phyloP scores from a whole-genome alignment of 2,888 invertebrate genomes.

The Capitulum mitella region DNA sequence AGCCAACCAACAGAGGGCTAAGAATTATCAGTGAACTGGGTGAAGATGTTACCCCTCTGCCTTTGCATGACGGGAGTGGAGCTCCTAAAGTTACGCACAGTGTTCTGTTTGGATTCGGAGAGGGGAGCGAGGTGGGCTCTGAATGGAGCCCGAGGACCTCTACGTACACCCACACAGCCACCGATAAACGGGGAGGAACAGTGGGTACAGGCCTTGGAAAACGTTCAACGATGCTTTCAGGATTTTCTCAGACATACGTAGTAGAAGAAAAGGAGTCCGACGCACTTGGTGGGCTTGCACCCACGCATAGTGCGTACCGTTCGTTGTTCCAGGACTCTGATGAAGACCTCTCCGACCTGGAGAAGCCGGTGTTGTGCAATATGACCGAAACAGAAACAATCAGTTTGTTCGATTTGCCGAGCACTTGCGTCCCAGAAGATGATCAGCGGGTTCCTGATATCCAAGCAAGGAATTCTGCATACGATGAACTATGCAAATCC shows the following conservation, averaged over 20 bases:
- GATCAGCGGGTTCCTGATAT: neutral
- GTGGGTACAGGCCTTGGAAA: neutral
- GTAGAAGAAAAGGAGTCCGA: neutral
- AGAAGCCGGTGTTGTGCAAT: neutral
- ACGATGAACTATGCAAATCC: neutral
- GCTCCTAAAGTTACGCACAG: neutral
- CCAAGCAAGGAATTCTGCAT: neutral
- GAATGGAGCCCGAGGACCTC: neutral
- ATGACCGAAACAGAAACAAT: neutral
- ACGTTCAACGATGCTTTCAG: neutral
- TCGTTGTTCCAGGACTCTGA: neutral
- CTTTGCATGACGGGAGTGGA: neutral
- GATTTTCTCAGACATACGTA: neutral
- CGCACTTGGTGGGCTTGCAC: neutral
- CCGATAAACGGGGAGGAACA: constrained; percentile 8
- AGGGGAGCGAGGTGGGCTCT: neutral
- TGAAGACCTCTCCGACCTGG: neutral
- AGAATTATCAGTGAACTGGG: neutral
- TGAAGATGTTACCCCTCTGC: neutral
- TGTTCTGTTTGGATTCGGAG: neutral
- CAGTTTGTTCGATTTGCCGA: neutral
- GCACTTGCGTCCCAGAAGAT: constrained; percentile 1
- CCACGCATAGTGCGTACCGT: neutral
- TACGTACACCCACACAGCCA: neutral
- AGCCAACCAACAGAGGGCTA: neutral